These are phyloP conservation scores for Pangasius larnaudii DNA, from an alignment of 2,797 vertebrate species.

Conservation along the genomic window DNA sequence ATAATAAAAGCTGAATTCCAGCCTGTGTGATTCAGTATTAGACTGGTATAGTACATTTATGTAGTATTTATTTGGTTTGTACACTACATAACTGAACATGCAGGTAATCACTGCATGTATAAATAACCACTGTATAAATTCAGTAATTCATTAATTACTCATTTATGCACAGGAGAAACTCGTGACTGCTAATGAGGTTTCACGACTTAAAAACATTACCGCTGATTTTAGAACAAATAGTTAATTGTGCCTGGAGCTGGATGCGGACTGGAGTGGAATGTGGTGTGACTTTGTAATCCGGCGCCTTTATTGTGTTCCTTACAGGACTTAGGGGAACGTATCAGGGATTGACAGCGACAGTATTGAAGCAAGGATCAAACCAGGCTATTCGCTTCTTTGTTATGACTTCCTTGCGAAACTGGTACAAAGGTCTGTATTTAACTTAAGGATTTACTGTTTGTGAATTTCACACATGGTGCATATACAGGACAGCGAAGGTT, in stretches of 20 bases:
- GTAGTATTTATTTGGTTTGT: not conserved
- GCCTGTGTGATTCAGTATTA: not conserved
- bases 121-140: not conserved
- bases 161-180: not conserved
- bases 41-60: not conserved
- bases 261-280: not conserved
- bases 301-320: constrained; percentile 5
- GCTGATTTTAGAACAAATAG: constrained; percentile 1
- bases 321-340: constrained; percentile 91
- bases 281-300: constrained; percentile 1
- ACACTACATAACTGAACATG: not conserved
- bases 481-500: not conserved
- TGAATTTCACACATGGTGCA: not conserved
- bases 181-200: not conserved
- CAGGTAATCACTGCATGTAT: not conserved
- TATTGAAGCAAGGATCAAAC: constrained; percentile 96
- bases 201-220: not conserved
- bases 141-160: too few relatives aligned
- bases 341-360: constrained; percentile 91
- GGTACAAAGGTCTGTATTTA: constrained; percentile 89
- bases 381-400: constrained; percentile 97
- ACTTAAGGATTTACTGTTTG: not conserved
- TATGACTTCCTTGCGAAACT: constrained; percentile 95
- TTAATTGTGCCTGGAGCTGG: not conserved
- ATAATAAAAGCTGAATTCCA: not conserved